Conservation (phyloP, 2,888 invertebrate genomes). For the Drosophila sordidula region DNA sequence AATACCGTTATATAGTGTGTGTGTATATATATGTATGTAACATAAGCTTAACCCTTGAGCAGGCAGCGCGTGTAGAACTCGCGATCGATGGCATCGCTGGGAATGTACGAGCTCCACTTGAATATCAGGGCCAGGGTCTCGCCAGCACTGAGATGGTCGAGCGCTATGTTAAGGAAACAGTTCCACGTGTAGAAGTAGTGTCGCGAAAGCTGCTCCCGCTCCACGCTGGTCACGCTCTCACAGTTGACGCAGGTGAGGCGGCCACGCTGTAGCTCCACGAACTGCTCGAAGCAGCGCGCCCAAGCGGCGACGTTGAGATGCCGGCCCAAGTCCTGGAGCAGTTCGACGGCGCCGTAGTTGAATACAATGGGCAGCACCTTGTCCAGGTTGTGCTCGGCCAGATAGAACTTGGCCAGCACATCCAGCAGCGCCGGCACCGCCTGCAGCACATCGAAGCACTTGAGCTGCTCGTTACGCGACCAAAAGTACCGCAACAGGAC, state of each 20-base stretch:
- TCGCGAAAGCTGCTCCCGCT: constrained; percentile 80
- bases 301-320: constrained; percentile 78
- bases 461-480: constrained; percentile 84
- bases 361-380: constrained; percentile 84
- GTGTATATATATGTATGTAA: neutral
- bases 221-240: constrained; percentile 78
- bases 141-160: constrained; percentile 81
- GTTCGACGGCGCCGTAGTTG: constrained; percentile 82
- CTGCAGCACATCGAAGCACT: constrained; percentile 83
- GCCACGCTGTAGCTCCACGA: constrained; percentile 83
- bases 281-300: constrained; percentile 84
- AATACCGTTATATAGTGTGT: constrained; percentile 23
- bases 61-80: constrained; percentile 84
- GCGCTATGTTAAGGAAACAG: constrained; percentile 82
- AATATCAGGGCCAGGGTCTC: constrained; percentile 82
- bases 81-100: constrained; percentile 84
- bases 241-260: constrained; percentile 83
- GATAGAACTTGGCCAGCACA: constrained; percentile 83
- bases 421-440: constrained; percentile 84
- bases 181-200: constrained; percentile 85
- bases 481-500: constrained; percentile 84
- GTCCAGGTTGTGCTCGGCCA: constrained; percentile 83
- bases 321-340: constrained; percentile 82
- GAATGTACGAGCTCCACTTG: constrained; percentile 84
- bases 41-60: constrained; percentile 73